Evolutionary conservation across 1,140 invertebrate species (phyloP), one percentile per base, ranked within the genome.

Genomic region (Papilio polytes): DNA sequence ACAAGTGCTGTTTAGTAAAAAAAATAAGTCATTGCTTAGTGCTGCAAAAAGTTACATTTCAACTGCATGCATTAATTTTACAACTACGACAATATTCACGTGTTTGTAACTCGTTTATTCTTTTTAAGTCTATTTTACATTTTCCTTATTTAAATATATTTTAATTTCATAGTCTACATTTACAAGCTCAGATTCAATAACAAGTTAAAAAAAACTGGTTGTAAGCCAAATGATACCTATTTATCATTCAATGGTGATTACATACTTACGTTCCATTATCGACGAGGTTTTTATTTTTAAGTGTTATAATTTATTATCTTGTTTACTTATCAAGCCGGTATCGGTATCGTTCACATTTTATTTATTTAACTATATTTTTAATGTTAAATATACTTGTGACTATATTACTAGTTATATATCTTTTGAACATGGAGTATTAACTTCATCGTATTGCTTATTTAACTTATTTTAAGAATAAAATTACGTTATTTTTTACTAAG

Each of bases 241-340:
- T 63, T 63, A 63, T 63, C 12, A 70, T 70, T 70, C 22, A 70
- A 70, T 70, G 26, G 26, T 70, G 63, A 70, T 70, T 70, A 70
- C 26, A 70, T 36, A 36, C 63, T n/a, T 15, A 31, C 63, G 63
- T 36, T 70, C 63, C 63, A 36, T 70, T 70, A 70, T 70, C 63
- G 26, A 26, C 22, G 26, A 26, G 22, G 56, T 26, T 66, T 66
- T 66, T 70, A 31, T 70, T 70, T 31, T 70, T 70, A 31, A 31
- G 22, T 70, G 13, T 31, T 70, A 31, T 70, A 31, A 70, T 31
- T 70, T 70, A 70, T 70, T 70, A 70, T 70, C 63, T 70, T 70
- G 63, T 31, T 31, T 70, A 70, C 63, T 31, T 15, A 70, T 70
- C 63, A 15, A 70, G 26, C 59, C 59, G 10, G 12, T 63, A 20